phyloP scores from a whole-genome alignment of 2,888 invertebrate species.

The Epistrophe eligans region DNA sequence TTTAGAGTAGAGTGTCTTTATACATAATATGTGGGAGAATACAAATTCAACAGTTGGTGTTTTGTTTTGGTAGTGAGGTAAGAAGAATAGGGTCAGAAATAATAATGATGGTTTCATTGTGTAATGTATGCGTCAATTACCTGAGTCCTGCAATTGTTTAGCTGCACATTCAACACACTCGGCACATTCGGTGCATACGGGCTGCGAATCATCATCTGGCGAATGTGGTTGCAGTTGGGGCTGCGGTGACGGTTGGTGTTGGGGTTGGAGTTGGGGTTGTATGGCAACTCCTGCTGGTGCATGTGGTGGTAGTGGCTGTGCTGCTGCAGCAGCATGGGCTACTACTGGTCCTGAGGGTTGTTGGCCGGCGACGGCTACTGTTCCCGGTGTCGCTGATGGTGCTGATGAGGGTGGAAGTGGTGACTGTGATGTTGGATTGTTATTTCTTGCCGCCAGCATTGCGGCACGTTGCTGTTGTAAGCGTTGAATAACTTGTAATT shows the following conservation, averaged over 20 bases:
- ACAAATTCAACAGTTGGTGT: slow-evolving; percentile 65
- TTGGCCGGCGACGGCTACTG: slow-evolving; percentile 46
- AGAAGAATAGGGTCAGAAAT: slow-evolving; percentile 14
- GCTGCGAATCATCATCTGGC: slow-evolving; percentile 81
- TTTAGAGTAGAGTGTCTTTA: background rate
- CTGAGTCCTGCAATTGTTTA: slow-evolving; percentile 83
- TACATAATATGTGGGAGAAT: slow-evolving; percentile 27
- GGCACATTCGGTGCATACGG: slow-evolving; percentile 83
- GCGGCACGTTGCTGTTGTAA: slow-evolving; percentile 86
- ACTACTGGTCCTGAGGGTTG: slow-evolving; percentile 63
- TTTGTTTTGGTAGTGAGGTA: slow-evolving; percentile 16
- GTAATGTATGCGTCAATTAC: slow-evolving; percentile 78
- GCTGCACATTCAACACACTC: slow-evolving; percentile 84
- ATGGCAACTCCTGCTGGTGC: slow-evolving; percentile 67
- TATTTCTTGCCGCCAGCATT: slow-evolving; percentile 84
- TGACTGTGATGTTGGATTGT: slow-evolving; percentile 78
- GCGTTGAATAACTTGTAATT: slow-evolving; percentile 87
- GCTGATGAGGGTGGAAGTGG: slow-evolving; percentile 77
- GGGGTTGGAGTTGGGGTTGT: slow-evolving; percentile 59
- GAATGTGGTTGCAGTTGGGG: slow-evolving; percentile 77
- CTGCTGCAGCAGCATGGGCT: slow-evolving; percentile 28
- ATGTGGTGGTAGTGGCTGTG: slow-evolving; percentile 57
- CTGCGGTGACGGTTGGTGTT: slow-evolving; percentile 58
- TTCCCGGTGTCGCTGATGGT: slow-evolving; percentile 70
- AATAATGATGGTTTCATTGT: slow-evolving; percentile 9